Evolutionary conservation across 2,888 invertebrate species (phyloP), one percentile per base, ranked within the genome.

Genomic region (Phaedon cochleariae): DNA sequence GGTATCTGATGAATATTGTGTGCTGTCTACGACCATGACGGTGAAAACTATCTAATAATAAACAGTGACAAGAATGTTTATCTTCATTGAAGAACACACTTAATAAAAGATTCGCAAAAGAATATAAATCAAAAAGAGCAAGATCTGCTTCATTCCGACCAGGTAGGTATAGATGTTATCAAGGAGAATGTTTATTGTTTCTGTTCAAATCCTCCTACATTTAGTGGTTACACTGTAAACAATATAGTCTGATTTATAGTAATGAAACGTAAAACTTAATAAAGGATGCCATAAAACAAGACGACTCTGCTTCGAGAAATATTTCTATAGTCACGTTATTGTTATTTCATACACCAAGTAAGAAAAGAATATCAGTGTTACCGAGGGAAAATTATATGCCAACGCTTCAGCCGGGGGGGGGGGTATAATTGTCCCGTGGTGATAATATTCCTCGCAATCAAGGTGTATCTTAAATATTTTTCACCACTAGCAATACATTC

Each of bases 181-280:
- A 41, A 41, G 41, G 15, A 41, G 12, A n/a, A n/a, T 7, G 41
- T 41, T 41, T 41, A 41, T 41, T 41, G 41, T 41, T 41, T 15
- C 41, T 41, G 41, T 41, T 41, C 41, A 41, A 41, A 41, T 15
- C 41, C 41, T 41, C 41, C 41, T 41, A 57, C 55, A 54, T 65
- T 62, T 62, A 59, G 64, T 67, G 55, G 61, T 65, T 31, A 55
- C 67, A 68, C 53, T 68, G 65, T 70, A 65, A 64, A 71, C 68
- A 65, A 68, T 67, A 65, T 64, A 61, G 63, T 61, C 71, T 73
- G 74, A 75, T 75, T 74, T 75, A 75, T 74, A 62, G 71, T 73
- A 73, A 74, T 75, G 75, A 75, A 75, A 75, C 68, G 73, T 75
- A 75, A 75, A 74, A 75, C 74, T 75, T 73, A 70, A 74, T 73